Evolutionary conservation across 2,797 vertebrate genomes (phyloP).

Genomic region (Mastacembelus armatus): DNA sequence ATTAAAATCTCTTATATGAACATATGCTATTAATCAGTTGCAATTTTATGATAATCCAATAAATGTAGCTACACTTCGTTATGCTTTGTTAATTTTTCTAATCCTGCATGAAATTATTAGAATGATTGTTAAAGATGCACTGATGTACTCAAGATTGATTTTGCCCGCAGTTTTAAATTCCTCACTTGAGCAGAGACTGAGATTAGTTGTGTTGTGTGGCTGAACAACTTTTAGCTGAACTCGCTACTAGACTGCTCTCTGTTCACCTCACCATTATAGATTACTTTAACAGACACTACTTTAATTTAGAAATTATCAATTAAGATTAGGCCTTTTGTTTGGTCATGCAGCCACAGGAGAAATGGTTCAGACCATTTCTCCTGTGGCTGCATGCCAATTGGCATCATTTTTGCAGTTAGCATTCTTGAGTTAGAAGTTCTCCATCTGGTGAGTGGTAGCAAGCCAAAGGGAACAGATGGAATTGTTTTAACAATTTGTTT

Average conservation of each 20-base stretch:
- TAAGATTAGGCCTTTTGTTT: slow-evolving; percentile 69
- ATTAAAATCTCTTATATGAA: slow-evolving; percentile 50
- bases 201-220: slow-evolving; percentile 56
- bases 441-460: slow-evolving; percentile 76
- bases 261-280: slow-evolving; percentile 23
- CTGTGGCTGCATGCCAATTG: too few relatives aligned
- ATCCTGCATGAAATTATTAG: slow-evolving; percentile 78
- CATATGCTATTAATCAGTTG: slow-evolving; percentile 70
- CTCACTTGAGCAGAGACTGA: slow-evolving; percentile 71
- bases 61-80: slow-evolving; percentile 59
- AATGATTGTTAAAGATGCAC: slow-evolving; percentile 79
- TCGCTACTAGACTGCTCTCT: slow-evolving; percentile 20
- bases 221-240: slow-evolving; percentile 43
- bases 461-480: slow-evolving; percentile 87
- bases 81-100: slow-evolving; percentile 76
- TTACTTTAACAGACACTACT: slow-evolving; percentile 63
- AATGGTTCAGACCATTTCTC: slow-evolving; percentile 60
- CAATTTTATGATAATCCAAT: slow-evolving; percentile 65
- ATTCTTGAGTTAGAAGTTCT: slow-evolving; percentile 84
- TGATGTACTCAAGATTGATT: slow-evolving; percentile 82
- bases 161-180: slow-evolving; percentile 63
- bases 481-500: slow-evolving; percentile 87
- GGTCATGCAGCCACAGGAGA: slow-evolving; percentile 48
- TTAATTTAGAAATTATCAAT: slow-evolving; percentile 70
- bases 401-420: slow-evolving; percentile 77